Base-by-base conservation (phyloP, 64 coral and sea anemone genomes). In the Porites lutea region DNA sequence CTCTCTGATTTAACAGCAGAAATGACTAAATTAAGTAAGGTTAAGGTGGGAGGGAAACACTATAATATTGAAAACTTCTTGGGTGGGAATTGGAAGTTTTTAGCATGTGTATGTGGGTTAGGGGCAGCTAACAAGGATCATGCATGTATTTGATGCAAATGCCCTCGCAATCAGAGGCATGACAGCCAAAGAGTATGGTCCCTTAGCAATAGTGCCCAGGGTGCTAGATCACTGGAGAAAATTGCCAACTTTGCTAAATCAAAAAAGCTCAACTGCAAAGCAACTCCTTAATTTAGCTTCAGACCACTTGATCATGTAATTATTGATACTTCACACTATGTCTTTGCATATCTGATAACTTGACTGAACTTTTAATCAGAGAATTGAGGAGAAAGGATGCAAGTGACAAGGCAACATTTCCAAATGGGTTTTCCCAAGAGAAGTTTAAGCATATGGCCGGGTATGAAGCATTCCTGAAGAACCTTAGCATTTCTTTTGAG, bases 31-130 rank as follows among this genome's bases (percentile, higher is more conserved):
- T 55, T 94, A 64, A 84, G 82, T 22, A 71, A 95, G 57, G 86
- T 90, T 52, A 18, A 65, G 11, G 64, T 93, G 48, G 57, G 86
- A 1, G 58, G 64, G 62, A 45, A 57, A 51, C 75, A 58, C 8
- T 92, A 87, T 87, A 87, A 75, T 15, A 92, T 78, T 53, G 82
- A 92, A 11, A 87, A 92, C 55, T 92, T 93, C 53, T 75, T 87
- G 13, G 83, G 82, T 16, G 87, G 57, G 27, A 73, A 89, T 46
- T 89, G 87, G 87, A 88, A 89, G 45, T 89, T 77, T 44, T 37
- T 89, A 44, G 72, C 59, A 2, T 87, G 82, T 52, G 72, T 87
- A 13, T 93, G 91, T 93, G 91, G 91, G 12, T 15, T 93, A 12
- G 83, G 83, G 6, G 73, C 82, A 62, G 83, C 91, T 13, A 88